Percentiles rank a stretch among this genome's conserved stretches.
Evolutionary conservation across 2,797 vertebrate species (phyloP).

Genomic region (Rhadinocentrus ornatus): DNA sequence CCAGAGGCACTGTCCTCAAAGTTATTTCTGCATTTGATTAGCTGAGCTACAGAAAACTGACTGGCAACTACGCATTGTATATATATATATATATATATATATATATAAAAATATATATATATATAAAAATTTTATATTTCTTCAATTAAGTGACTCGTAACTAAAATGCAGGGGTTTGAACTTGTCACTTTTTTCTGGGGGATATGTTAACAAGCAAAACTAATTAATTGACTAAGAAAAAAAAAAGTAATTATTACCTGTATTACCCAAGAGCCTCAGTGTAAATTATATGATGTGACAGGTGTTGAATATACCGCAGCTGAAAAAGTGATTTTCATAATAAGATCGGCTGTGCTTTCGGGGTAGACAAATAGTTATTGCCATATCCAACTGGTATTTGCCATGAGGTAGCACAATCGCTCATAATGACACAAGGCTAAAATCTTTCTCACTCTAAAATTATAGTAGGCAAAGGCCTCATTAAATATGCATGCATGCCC

Average conservation of each 20-base stretch:
- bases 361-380: conserved; percentile 62
- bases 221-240: not conserved
- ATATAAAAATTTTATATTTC: too few relatives aligned
- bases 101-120: too few relatives aligned
- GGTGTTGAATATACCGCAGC: conserved; percentile 48
- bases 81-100: too few relatives aligned
- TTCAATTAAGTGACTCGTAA: not conserved
- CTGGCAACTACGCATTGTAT: not conserved
- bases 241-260: not conserved
- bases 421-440: conserved; percentile 66
- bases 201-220: not conserved
- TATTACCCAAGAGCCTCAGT: not conserved
- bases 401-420: conserved; percentile 61
- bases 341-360: conserved; percentile 65
- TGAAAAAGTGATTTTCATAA: conserved; percentile 63
- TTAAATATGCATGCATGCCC: conserved; percentile 69
- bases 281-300: conserved; percentile 40
- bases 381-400: conserved; percentile 61
- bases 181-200: not conserved
- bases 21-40: not conserved
- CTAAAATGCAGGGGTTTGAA: not conserved
- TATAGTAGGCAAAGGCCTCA: conserved; percentile 54
- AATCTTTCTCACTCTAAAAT: conserved; percentile 53
- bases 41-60: not conserved
- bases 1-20: not conserved